Base-by-base conservation (phyloP, 1,140 invertebrate species). In the Drosophila baimaii region DNA sequence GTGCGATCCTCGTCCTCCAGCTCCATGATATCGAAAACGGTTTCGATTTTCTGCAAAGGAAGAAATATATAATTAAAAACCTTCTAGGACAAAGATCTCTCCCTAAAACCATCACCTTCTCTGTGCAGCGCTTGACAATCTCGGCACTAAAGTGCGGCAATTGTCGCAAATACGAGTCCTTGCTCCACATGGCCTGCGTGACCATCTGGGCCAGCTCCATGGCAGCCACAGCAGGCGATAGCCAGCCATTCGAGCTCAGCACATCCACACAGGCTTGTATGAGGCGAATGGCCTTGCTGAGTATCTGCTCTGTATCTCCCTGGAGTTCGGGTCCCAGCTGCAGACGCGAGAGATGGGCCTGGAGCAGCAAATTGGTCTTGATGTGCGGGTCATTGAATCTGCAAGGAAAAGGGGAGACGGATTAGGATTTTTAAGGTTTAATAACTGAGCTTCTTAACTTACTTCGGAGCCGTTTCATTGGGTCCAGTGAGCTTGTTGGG, bases 151-250 rank as follows among this genome's bases (percentile, higher is more conserved):
- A 99, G 92, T 99, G 98, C 5, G 99, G 99, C 71, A 99, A 92
- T 88, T 99, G 99, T 85, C 99, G 98, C 46, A 99, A 93, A 91
- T 99, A 99, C 0, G 98, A 98, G 92, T 99, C 99, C 92, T 99
- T 99, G 62, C 96, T 97, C 98, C 99, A 99, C 98, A 99, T 99
- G 3, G 98, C 98, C 93, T 99, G 99, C 0, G 99, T 99, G 0
- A 99, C 97, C 98, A 99, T 99, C 93, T 99, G 99, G 0, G 99
- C 98, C 63, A 99, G 93, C 93, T 99, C 99, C 99, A 99, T 99
- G 80, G 99, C 98, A 49, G 98, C 98, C 23, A 99, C 96, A 9
- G 98, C 99, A 0, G 99, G 99, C 1, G 97, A 96, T 15, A 99
- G 93, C 99, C 99, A 99, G 29, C 99, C 98, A 89, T 99, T 99